Evolutionary conservation across 2,797 vertebrate species (phyloP).

Genomic region (Mus caroli): DNA sequence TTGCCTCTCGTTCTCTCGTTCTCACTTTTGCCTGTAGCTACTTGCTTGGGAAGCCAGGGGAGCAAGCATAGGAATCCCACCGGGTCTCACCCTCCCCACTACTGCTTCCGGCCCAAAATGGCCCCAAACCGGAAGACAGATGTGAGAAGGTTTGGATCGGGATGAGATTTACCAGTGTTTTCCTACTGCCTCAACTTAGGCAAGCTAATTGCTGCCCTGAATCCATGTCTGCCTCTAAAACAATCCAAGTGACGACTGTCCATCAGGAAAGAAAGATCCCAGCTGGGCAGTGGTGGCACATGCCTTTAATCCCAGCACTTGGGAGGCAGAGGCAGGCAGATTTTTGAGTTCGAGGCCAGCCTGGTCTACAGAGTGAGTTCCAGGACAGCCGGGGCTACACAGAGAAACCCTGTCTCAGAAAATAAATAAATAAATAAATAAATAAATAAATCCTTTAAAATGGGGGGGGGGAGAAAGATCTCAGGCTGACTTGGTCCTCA

Average conservation of each 20-base stretch:
- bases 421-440: too few species aligned
- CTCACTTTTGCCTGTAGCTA: background rate
- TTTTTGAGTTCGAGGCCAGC: too few species aligned
- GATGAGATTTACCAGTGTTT: background rate
- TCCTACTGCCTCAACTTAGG: background rate
- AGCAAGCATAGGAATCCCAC: background rate
- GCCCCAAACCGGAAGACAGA: background rate
- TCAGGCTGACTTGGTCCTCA: background rate
- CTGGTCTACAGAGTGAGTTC: too few species aligned
- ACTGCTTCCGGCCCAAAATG: background rate
- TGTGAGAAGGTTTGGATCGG: background rate
- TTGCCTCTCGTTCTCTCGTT: background rate
- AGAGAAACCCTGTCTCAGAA: too few species aligned
- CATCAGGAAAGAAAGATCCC: background rate
- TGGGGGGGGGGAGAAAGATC: too few species aligned
- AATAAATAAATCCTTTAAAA: too few species aligned
- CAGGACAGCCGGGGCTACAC: too few species aligned
- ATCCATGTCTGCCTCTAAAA: background rate
- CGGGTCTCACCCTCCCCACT: background rate
- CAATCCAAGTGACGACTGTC: background rate
- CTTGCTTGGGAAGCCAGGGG: background rate
- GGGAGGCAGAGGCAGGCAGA: too few species aligned
- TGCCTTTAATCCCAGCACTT: too few species aligned
- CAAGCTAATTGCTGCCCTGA: background rate
- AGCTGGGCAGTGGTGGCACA: too few species aligned